Conservation (phyloP, 2,113 vertebrate genomes). For the Drymodes brunneopygia region DNA sequence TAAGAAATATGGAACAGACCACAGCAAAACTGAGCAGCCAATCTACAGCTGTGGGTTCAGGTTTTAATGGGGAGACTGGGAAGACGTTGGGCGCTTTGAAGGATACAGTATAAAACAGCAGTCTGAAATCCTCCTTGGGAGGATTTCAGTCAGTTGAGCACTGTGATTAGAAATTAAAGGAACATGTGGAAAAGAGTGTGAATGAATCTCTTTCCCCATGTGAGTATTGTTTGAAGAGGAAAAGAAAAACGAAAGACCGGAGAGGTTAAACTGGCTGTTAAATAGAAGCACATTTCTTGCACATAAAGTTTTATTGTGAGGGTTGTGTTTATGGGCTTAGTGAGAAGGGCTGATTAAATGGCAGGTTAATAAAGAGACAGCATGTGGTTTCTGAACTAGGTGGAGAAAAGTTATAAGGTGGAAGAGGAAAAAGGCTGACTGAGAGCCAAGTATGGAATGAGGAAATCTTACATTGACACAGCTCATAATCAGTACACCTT, state of each 20-base stretch:
- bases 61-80: background rate
- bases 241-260: slow-evolving; percentile 18
- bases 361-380: slow-evolving; percentile 59
- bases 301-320: slow-evolving; percentile 63
- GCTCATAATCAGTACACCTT: slow-evolving; percentile 12
- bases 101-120: background rate
- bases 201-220: slow-evolving; percentile 36
- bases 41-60: background rate
- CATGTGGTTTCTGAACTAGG: slow-evolving; percentile 58
- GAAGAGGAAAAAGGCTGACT: slow-evolving; percentile 26
- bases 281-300: slow-evolving; percentile 61
- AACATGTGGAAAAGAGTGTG: slow-evolving; percentile 34
- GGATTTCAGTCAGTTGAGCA: background rate
- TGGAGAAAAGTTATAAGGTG: slow-evolving; percentile 42
- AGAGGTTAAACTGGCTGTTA: slow-evolving; percentile 59
- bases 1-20: background rate
- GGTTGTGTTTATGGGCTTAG: slow-evolving; percentile 55
- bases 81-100: background rate
- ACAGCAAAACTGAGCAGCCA: background rate
- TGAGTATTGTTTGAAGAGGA: background rate
- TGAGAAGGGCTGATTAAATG: slow-evolving; percentile 54
- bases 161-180: background rate
- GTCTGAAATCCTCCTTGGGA: slow-evolving; percentile 11
- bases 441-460: slow-evolving; percentile 14
- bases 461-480: slow-evolving; percentile 25